Evolutionary conservation across 2,888 invertebrate genomes (phyloP), one percentile per base, ranked within the genome.

Genomic region (Hoplodrina ambigua): DNA sequence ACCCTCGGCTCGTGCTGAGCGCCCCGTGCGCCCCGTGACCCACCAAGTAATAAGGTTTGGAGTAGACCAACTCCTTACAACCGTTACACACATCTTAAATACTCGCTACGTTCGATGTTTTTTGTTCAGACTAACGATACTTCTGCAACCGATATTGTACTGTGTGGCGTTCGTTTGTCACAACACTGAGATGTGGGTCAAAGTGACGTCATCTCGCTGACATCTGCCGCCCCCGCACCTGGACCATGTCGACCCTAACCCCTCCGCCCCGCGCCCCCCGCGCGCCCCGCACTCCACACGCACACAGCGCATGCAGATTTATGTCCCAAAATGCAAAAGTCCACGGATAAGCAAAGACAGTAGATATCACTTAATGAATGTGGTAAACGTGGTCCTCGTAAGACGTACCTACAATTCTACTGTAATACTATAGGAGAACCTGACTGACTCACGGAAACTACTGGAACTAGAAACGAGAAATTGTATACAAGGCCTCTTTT

Each of bases 191-290:
- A 92, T 93, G 88, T 92, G 91, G 93, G 92, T 92, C 92, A 74
- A 82, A 69, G 72, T 81, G 79, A 80, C 78, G 78, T 78, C 75
- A 79, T n/a, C 72, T 15, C 46, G 50, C 87, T 81, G 88, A 88
- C 94, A 94, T 91, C 94, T 94, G 94, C 94, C 94, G 87, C 94
- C 94, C 93, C 90, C 93, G 92, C 94, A 93, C 93, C 94, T 93
- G 93, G 92, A 66, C 75, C 69, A 75, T 56, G 58, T 56, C 60
- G 66, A 74, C 70, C 76, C 69, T 75, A 46, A 64, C 75, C 57
- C 72, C 71, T 20, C 67, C 41, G 69, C 33, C 74, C 68, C 53
- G 13, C 25, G 25, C 25, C 25, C 25, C 72, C 70, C 68, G 8
- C 44, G 15, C 41, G 55, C 57, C 50, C 66, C 69, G 66, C 72